Conservation (phyloP, 2,888 invertebrate species). For the Pristionchus maxplancki region DNA sequence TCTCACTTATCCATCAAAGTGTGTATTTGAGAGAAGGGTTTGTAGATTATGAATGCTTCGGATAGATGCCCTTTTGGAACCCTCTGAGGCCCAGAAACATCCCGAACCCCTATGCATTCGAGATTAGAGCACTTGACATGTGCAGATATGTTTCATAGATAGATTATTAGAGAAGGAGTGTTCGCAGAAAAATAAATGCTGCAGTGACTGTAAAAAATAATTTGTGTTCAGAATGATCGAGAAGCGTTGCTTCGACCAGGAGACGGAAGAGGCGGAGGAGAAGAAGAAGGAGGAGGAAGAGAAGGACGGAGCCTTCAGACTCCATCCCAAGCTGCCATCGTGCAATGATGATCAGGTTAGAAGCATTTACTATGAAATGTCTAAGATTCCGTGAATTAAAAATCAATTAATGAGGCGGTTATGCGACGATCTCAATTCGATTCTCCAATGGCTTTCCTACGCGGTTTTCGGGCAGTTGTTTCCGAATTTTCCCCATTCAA, state of each 20-base stretch:
- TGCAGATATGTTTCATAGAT: background rate
- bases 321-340: conserved; percentile 61
- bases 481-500: background rate
- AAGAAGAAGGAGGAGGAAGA: conserved; percentile 53
- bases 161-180: background rate
- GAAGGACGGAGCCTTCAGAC: conserved; percentile 59
- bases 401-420: too few relatives aligned
- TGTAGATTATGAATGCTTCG: too few relatives aligned
- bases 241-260: conserved; percentile 63
- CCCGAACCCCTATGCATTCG: background rate
- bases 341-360: conserved; percentile 65
- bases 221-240: conserved; percentile 58
- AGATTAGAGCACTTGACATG: background rate
- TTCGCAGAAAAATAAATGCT: background rate
- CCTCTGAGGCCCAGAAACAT: too few relatives aligned
- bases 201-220: background rate
- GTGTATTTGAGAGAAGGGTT: too few relatives aligned
- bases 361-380: too few relatives aligned
- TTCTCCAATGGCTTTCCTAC: background rate
- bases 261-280: conserved; percentile 56
- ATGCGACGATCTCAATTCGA: background rate
- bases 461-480: background rate
- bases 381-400: too few relatives aligned
- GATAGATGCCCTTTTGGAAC: too few relatives aligned
- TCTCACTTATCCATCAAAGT: too few relatives aligned